phyloP scores from a whole-genome alignment of 1,140 invertebrate genomes.

The Carposina sasakii region DNA sequence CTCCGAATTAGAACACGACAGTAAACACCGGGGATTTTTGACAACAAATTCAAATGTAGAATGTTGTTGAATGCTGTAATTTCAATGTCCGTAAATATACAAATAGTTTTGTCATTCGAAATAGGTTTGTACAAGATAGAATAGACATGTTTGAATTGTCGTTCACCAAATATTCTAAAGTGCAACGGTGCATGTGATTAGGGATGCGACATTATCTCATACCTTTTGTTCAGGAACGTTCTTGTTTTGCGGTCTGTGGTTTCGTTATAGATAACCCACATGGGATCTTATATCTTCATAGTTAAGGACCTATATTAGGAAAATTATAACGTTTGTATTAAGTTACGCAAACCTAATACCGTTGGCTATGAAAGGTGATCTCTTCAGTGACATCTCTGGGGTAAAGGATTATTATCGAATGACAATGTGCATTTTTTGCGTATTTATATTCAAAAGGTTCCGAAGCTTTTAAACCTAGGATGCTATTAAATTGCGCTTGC shows the following conservation, averaged over 20 bases:
- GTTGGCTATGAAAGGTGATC: slow-evolving; percentile 66
- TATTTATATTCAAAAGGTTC: slow-evolving; percentile 52
- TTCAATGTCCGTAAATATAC: slow-evolving; percentile 38
- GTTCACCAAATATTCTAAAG: slow-evolving; percentile 62
- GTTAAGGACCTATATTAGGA: slow-evolving; percentile 20
- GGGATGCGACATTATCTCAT: slow-evolving; percentile 66
- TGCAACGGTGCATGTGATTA: slow-evolving; percentile 69
- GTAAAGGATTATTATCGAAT: slow-evolving; percentile 72
- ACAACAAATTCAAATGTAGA: slow-evolving; percentile 37
- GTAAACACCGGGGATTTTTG: slow-evolving; percentile 37
- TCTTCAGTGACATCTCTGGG: slow-evolving; percentile 64
- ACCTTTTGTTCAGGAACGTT: slow-evolving; percentile 59
- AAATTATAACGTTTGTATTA: not conserved
- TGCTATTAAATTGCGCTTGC: slow-evolving; percentile 70
- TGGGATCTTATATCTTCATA: slow-evolving; percentile 29
- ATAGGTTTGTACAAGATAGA: slow-evolving; percentile 52
- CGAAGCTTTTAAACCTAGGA: slow-evolving; percentile 57
- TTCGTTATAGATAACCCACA: slow-evolving; percentile 25
- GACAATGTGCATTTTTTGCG: slow-evolving; percentile 64
- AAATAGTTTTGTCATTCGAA: slow-evolving; percentile 33
- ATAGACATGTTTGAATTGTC: slow-evolving; percentile 50
- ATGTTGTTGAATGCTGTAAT: slow-evolving; percentile 37
- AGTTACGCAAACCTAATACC: slow-evolving; percentile 35
- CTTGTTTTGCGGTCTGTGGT: slow-evolving; percentile 66
- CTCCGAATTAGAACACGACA: slow-evolving; percentile 50